Percentiles rank a stretch among this genome's conserved stretches.
Evolutionary conservation across 2,888 invertebrate genomes (phyloP).

Genomic region (Xestia sexstrigata): DNA sequence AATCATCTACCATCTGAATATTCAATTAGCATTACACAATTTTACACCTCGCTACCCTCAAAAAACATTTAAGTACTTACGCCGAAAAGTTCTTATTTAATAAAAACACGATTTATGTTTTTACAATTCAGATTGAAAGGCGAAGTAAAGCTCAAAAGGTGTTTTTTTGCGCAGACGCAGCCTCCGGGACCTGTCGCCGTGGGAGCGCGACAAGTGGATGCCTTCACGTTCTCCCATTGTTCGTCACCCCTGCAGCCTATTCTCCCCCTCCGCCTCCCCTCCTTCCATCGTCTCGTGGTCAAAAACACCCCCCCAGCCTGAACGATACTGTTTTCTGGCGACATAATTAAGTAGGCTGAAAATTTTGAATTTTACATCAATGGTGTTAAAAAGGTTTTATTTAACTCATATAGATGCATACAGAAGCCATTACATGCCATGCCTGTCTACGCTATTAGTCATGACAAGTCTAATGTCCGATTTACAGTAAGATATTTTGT

Average conservation of each 20-base stretch:
- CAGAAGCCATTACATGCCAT: background rate
- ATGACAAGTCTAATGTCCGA: background rate
- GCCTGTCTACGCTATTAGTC: background rate
- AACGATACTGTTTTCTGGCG: conserved; percentile 7
- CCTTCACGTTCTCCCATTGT: conserved; percentile 89
- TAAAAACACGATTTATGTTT: conserved; percentile 49
- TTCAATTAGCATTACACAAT: conserved; percentile 23
- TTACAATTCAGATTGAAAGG: conserved; percentile 59
- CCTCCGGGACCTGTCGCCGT: conserved; percentile 82
- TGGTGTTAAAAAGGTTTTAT: background rate
- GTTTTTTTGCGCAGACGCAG: conserved; percentile 74
- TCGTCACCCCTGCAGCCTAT: conserved; percentile 69
- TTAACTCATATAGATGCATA: background rate
- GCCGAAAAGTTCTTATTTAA: conserved; percentile 29
- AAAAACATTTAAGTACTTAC: conserved; percentile 32
- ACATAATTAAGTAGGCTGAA: background rate
- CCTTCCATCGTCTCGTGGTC: conserved; percentile 38
- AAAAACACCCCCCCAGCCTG: conserved; percentile 59
- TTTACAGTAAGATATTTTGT: background rate
- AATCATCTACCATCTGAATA: background rate
- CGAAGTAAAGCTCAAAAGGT: conserved; percentile 54
- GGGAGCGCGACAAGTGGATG: conserved; percentile 89
- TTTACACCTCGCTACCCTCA: conserved; percentile 17
- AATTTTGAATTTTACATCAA: background rate
- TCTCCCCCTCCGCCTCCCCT: conserved; percentile 57